These are phyloP conservation scores for Thamnophis elegans DNA, from an alignment of 2,797 vertebrate species.

Conservation along the genomic window DNA sequence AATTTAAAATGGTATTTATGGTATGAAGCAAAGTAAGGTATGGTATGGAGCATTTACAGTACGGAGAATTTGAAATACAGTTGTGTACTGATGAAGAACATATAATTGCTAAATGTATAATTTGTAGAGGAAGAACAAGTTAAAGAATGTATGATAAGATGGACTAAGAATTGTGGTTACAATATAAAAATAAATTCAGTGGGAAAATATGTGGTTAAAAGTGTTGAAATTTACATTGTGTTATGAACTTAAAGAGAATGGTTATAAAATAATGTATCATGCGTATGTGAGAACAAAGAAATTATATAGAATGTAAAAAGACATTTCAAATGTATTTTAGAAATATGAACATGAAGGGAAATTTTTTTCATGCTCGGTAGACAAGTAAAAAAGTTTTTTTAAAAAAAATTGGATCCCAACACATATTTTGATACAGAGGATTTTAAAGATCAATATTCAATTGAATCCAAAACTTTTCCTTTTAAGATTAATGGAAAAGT, in stretches of 20 bases:
- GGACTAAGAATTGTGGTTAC: not conserved
- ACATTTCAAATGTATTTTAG: not conserved
- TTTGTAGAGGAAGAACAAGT: not conserved
- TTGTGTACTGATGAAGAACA: not conserved
- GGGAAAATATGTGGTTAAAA: not conserved
- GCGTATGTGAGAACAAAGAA: not conserved
- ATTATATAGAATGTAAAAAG: not conserved
- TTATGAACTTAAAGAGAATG: not conserved
- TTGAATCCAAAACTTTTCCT: not conserved
- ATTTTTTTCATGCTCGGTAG: not conserved
- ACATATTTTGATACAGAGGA: not conserved
- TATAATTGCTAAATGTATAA: not conserved
- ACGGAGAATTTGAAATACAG: not conserved
- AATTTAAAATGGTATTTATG: not conserved
- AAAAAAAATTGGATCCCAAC: not conserved
- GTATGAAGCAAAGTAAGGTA: no score
- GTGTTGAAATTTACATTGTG: not conserved
- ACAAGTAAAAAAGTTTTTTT: not conserved
- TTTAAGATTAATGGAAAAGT: not conserved
- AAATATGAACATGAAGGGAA: not conserved
- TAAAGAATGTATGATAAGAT: not conserved
- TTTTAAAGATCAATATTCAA: not conserved
- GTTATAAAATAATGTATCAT: not conserved
- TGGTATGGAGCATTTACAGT: not conserved
- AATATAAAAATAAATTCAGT: not conserved